phyloP scores from a whole-genome alignment of 2,888 invertebrate genomes.

The Balanococcus diminutus region DNA sequence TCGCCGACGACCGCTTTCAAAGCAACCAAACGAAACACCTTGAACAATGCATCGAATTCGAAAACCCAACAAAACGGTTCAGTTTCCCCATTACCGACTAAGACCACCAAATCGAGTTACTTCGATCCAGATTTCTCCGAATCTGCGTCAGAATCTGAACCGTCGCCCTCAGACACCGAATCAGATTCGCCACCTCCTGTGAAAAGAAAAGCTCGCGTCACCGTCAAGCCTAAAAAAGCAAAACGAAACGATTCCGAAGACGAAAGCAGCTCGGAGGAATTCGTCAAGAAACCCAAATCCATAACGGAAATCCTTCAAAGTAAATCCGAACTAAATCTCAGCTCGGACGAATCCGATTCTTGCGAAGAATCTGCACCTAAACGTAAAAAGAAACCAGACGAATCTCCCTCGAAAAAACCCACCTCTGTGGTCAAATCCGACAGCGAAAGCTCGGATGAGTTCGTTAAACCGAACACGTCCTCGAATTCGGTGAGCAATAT shows the following conservation, averaged over 20 bases:
- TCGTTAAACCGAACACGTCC: not conserved
- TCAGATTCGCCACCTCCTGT: slow-evolving; percentile 29
- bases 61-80: not conserved
- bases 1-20: not conserved
- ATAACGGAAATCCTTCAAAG: slow-evolving; percentile 2
- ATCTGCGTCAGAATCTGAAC: not conserved
- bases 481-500: not conserved
- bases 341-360: slow-evolving; percentile 1
- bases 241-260: slow-evolving; percentile 39
- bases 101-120: slow-evolving; percentile 36
- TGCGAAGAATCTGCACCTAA: not conserved
- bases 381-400: slow-evolving; percentile 2
- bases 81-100: not conserved
- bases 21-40: not conserved
- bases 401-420: not conserved
- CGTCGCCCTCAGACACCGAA: slow-evolving; percentile 29
- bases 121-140: slow-evolving; percentile 44
- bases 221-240: not conserved
- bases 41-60: not conserved
- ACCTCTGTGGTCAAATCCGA: not conserved
- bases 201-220: not conserved
- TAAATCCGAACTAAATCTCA: not conserved
- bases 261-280: slow-evolving; percentile 40
- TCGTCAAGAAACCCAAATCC: not conserved
- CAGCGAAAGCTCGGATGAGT: not conserved